Evolutionary conservation across 2,888 invertebrate genomes (phyloP), one percentile per base, ranked within the genome.

Genomic region (Tinea trinotella): DNA sequence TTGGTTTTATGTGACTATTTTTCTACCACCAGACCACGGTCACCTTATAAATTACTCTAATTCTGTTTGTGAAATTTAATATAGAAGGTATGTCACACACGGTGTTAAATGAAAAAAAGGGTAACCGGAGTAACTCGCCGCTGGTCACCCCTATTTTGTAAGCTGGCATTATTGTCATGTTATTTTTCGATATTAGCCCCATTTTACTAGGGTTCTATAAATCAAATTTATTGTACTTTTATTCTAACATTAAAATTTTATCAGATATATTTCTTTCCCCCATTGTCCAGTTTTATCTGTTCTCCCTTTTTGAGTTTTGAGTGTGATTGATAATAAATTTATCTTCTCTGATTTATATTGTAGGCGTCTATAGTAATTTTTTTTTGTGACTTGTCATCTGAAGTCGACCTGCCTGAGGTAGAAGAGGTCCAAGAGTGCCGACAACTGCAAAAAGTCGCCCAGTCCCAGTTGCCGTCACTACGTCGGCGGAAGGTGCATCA

Each of bases 191-290:
- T 82, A 83, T 84, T 81, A 83, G n/a, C 84, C 79, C 81, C 75
- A 71, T 79, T 80, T 76, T 73, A 71, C 65, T 64, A 66, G 65
- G 71, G 75, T 74, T 68, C 64, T 81, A 76, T 84, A 84, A 84
- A 85, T 85, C 85, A 84, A 82, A 82, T 83, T 85, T 84, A 85
- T 83, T 65, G 77, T 78, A 76, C 74, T 84, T 85, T 84, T 84
- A 85, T 84, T 78, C 77, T 72, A 69, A 74, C 78, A 84, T 84
- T 82, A 82, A 81, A 81, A 76, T 83, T 82, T 85, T 85, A 85
- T 84, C 83, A 76, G 74, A 61, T 69, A 73, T 76, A 79, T 81
- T 83, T 82, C 76, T 79, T 76, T 79, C 71, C n/a, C 62, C 70
- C 71, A 72, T 74, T 80, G 82, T 80, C 81, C 83, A 74, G 72